Evolutionary conservation across 2,113 vertebrate species (phyloP).

Genomic region (Echinops telfairi): DNA sequence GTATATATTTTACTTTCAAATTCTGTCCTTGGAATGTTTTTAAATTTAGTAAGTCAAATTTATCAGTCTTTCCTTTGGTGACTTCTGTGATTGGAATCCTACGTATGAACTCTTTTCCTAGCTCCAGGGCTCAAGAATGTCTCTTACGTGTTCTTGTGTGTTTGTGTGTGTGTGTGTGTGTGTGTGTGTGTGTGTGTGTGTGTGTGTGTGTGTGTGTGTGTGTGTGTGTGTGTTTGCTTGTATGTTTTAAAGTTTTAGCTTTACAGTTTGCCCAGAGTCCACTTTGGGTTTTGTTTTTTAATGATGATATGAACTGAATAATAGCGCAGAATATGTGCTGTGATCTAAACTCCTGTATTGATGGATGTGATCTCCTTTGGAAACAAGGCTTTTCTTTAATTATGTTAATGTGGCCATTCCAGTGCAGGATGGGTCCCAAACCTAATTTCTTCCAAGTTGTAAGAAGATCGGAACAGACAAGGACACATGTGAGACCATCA

Average conservation of each 20-base stretch:
- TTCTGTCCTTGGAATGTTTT: background rate
- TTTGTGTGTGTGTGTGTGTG: no score
- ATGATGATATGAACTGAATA: background rate
- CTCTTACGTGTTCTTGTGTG: no score
- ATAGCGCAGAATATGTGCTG: background rate
- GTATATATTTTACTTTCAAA: slow-evolving; percentile 35
- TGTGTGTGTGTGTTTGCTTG: background rate
- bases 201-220: no score
- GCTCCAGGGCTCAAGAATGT: background rate
- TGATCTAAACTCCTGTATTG: background rate
- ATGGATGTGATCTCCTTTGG: background rate
- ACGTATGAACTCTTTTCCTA: background rate
- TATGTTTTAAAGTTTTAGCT: background rate
- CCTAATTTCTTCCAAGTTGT: background rate
- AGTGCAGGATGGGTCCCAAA: background rate
- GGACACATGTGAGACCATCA: background rate
- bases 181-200: no score
- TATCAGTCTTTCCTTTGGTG: slow-evolving; percentile 16
- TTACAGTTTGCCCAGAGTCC: background rate
- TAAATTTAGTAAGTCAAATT: slow-evolving; percentile 28
- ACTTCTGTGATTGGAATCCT: background rate
- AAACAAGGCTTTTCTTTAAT: background rate
- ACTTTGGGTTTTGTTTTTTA: background rate
- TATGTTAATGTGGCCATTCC: background rate
- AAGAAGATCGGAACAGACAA: background rate